Conservation (phyloP, 2,888 invertebrate genomes). For the Hecatera dysodea region DNA sequence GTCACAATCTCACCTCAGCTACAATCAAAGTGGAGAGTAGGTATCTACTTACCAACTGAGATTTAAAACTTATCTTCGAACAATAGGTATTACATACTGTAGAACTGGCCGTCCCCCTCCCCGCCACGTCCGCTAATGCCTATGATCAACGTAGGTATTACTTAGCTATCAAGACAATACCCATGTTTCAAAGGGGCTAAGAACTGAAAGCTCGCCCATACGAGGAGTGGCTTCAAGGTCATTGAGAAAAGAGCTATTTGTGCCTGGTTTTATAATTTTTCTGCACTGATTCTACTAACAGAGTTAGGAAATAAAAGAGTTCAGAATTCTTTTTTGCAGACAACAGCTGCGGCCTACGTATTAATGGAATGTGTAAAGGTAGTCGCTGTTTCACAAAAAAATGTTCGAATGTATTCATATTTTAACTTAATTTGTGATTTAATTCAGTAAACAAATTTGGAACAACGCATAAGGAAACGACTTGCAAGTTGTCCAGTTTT, state of each 20-base stretch:
- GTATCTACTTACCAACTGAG: not conserved
- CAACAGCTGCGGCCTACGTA: not conserved
- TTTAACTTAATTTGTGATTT: slow-evolving; percentile 43
- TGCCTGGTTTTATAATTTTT: not conserved
- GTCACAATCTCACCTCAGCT: not conserved
- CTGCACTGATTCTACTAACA: not conserved
- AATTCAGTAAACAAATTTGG: slow-evolving; percentile 54
- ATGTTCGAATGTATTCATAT: not conserved
- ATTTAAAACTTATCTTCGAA: not conserved
- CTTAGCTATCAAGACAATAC: not conserved
- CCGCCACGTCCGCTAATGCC: not conserved
- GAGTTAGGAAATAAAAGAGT: not conserved
- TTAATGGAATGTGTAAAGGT: not conserved
- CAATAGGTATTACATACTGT: not conserved
- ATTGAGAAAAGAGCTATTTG: not conserved
- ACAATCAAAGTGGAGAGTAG: not conserved
- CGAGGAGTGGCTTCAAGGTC: not conserved
- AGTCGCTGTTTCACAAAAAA: not conserved
- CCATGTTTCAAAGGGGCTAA: not conserved
- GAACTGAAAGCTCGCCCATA: not conserved
- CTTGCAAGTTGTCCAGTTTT: slow-evolving; percentile 61
- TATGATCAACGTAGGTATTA: no score
- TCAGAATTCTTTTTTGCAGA: not conserved
- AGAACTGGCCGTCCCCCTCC: no score
- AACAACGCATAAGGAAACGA: slow-evolving; percentile 55